These are phyloP conservation scores for Megaceryle maxima DNA, from an alignment of 2,113 vertebrate genomes.

Conservation along the genomic window DNA sequence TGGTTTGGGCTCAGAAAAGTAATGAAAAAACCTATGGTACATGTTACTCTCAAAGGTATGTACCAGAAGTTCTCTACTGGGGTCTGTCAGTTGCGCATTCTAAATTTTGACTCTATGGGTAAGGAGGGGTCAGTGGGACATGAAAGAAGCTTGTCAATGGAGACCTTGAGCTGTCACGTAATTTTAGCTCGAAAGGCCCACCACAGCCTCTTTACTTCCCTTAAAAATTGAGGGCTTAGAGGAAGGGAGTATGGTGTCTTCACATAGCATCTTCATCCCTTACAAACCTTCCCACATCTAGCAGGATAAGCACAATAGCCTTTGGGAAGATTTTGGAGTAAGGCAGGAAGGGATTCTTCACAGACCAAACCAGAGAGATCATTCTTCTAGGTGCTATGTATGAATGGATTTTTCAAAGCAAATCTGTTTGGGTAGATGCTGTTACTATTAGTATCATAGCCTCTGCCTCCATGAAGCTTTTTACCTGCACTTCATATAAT, in stretches of 20 bases:
- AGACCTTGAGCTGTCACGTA: not conserved
- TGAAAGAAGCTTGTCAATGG: not conserved
- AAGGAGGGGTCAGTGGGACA: not conserved
- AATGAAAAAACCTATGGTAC: not conserved
- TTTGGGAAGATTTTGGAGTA: not conserved
- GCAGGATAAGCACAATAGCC: not conserved
- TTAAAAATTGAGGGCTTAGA: not conserved
- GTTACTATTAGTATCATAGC: not conserved
- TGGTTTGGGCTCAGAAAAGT: not conserved
- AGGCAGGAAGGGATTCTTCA: not conserved
- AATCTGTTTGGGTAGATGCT: not conserved
- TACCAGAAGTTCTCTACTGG: not conserved
- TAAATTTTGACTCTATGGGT: not conserved
- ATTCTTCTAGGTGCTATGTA: not conserved
- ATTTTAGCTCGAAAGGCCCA: not conserved
- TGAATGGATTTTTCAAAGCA: not conserved
- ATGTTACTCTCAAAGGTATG: not conserved
- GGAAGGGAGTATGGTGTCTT: not conserved
- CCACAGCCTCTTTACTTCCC: not conserved
- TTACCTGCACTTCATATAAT: not conserved
- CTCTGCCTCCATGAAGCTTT: not conserved
- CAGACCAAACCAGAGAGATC: not conserved
- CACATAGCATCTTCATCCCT: not conserved
- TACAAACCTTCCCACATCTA: not conserved
- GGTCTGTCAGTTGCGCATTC: not conserved